These are phyloP conservation scores for Zoroaster sp. DNA, from an alignment of 53 echinoderm and acorn worm genomes.

Conservation along the genomic window DNA sequence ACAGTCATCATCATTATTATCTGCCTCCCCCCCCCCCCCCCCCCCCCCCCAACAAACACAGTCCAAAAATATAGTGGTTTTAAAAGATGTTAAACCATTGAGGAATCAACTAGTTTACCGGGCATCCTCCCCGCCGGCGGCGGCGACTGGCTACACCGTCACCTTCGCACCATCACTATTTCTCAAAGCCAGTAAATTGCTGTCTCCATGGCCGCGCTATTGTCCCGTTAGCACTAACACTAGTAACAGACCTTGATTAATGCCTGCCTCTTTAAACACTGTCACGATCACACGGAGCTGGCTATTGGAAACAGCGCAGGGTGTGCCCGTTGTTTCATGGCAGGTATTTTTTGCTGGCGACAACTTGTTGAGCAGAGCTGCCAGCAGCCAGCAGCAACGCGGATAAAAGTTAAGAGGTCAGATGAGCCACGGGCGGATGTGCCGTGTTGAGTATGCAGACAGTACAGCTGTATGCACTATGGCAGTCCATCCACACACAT, in stretches of 20 bases:
- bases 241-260: background rate
- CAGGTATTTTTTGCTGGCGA: slow-evolving; percentile 1
- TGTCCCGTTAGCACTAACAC: background rate
- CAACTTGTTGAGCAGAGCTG: slow-evolving; percentile 1
- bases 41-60: background rate
- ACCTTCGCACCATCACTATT: background rate
- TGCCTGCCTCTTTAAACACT: background rate
- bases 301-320: background rate
- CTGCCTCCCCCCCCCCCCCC: background rate
- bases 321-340: background rate
- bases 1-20: slow-evolving; percentile 2
- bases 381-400: background rate
- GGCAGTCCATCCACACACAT: slow-evolving; percentile 2
- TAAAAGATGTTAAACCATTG: background rate
- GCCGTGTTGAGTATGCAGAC: background rate
- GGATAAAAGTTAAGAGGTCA: slow-evolving; percentile 8
- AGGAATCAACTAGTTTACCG: background rate
- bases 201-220: background rate
- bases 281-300: background rate
- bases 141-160: background rate
- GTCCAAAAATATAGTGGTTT: no score
- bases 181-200: background rate
- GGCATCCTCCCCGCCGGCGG: background rate
- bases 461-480: background rate
- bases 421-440: slow-evolving; percentile 33